These are phyloP conservation scores for Micromesistius poutassou DNA, from an alignment of 2,797 vertebrate species.

Conservation along the genomic window DNA sequence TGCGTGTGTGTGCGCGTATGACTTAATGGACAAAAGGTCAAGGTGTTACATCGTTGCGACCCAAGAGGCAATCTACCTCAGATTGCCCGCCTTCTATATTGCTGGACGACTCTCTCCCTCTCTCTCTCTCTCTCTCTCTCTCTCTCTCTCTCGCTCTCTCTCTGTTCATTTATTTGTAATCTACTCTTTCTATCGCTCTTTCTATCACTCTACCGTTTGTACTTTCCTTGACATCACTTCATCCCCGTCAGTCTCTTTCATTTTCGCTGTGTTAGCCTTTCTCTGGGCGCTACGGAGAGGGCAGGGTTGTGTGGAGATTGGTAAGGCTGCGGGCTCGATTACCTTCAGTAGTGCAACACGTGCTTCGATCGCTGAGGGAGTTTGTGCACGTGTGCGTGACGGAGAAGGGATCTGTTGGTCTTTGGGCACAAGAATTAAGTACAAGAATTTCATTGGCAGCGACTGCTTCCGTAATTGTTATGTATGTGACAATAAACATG, in stretches of 20 bases:
- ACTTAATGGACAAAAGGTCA: constrained; percentile 29
- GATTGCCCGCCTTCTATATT: constrained; percentile 19
- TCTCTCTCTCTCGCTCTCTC: not conserved
- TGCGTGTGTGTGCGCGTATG: not conserved
- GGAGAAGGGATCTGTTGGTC: too few species aligned
- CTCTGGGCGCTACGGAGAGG: not conserved
- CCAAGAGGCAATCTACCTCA: constrained; percentile 17
- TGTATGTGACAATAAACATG: too few species aligned
- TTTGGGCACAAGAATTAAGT: too few species aligned
- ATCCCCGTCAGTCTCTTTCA: not conserved
- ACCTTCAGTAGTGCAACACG: too few species aligned
- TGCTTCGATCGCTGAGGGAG: too few species aligned
- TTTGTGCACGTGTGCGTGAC: too few species aligned
- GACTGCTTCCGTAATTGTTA: too few species aligned
- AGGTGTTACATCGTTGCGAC: constrained; percentile 33
- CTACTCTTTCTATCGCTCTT: constrained; percentile 8
- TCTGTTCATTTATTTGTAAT: not conserved
- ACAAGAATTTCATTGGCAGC: too few species aligned
- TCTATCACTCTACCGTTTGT: not conserved
- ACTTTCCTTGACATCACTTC: not conserved
- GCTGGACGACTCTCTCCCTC: constrained; percentile 19
- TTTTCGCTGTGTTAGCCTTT: not conserved
- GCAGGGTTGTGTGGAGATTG: not conserved
- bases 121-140: constrained; percentile 10
- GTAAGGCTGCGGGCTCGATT: too few species aligned